phyloP scores from a whole-genome alignment of 2,797 vertebrate genomes.

The Geotrypetes seraphini region DNA sequence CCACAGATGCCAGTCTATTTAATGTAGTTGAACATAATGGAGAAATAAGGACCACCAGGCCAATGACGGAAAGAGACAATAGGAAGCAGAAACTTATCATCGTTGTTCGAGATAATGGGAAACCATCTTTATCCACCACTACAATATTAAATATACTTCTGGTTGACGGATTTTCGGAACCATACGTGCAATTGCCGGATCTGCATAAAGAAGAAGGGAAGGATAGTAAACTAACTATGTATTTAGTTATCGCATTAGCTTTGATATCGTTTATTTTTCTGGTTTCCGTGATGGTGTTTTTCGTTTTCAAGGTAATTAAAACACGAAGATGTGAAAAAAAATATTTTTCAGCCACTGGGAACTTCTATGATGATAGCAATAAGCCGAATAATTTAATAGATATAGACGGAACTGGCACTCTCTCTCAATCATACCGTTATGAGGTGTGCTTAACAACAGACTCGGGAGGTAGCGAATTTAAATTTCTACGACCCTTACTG shows the following conservation, averaged over 20 bases:
- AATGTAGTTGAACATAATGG: background rate
- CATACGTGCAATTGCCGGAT: constrained; percentile 1
- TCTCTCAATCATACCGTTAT: constrained; percentile 12
- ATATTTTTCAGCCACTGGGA: too few species aligned
- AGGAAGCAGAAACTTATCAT: background rate
- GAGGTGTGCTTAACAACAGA: constrained; percentile 4
- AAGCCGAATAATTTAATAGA: background rate
- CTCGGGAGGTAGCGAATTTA: constrained; percentile 1
- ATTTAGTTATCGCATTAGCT: constrained; percentile 33
- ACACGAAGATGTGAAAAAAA: accelerated
- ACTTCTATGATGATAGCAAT: background rate
- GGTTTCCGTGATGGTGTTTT: constrained; percentile 21
- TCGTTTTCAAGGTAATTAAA: background rate
- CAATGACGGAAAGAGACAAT: background rate
- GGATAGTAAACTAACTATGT: constrained; percentile 5
- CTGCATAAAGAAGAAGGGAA: background rate
- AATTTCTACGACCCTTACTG: constrained; percentile 9
- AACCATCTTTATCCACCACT: constrained; percentile 18
- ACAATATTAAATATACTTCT: constrained; percentile 24
- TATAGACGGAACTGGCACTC: background rate
- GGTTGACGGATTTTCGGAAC: constrained; percentile 22
- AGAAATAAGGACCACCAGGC: background rate
- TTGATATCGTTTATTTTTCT: constrained; percentile 16
- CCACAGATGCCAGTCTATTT: constrained; percentile 1
- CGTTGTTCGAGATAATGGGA: background rate